Evolutionary conservation across 37 sponge, comb jelly and placozoan species (phyloP), one percentile per base, ranked within the genome.

Genomic region (Tethya wilhelma): DNA sequence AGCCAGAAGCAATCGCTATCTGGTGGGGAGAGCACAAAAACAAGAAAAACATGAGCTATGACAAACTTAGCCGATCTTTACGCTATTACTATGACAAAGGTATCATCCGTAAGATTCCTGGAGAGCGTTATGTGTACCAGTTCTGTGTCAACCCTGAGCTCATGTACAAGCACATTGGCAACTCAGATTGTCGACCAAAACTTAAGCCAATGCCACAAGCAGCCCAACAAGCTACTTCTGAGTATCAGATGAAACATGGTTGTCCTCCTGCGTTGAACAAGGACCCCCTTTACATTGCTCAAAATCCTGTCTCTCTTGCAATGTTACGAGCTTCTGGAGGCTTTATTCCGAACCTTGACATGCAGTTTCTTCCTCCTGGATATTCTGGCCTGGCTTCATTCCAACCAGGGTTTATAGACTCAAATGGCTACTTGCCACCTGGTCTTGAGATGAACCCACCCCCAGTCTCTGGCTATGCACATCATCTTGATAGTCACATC

Each of bases 11-110:
- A 1, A 74, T 95, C 57, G 95, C 95, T 29, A 75, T 84, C 34
- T 86, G 91, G 86, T 95, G 95, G 95, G 95, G 95, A n/a, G 68
- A 88, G 28, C 85, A 87, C 72, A 95, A 95, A 44, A 86, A 84
- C 67, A 79, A 89, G 42, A 73, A 72, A 38, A 95, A 95, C 67
- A 95, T 95, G 95, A 95, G 86, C 79, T 95, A 95, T 71, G 95
- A 95, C 76, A 91, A 91, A 44, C 79, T 95, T 37, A 88, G 92
- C 25, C 86, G 95, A 12, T 95, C 95, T 11, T 86, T 95, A 12
- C 69, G 95, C 0, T 95, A 88, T 79, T 95, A 95, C 86, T 95
- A 95, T 63, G 87, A 95, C 73, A 86, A 87, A 82, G 91, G 91
- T 62, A 86, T 95, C 32, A 79, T 95, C 22, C 74, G 66, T 58